These are phyloP conservation scores for Nematopogon swammerdamellus DNA, from an alignment of 2,888 invertebrate species.

Conservation along the genomic window DNA sequence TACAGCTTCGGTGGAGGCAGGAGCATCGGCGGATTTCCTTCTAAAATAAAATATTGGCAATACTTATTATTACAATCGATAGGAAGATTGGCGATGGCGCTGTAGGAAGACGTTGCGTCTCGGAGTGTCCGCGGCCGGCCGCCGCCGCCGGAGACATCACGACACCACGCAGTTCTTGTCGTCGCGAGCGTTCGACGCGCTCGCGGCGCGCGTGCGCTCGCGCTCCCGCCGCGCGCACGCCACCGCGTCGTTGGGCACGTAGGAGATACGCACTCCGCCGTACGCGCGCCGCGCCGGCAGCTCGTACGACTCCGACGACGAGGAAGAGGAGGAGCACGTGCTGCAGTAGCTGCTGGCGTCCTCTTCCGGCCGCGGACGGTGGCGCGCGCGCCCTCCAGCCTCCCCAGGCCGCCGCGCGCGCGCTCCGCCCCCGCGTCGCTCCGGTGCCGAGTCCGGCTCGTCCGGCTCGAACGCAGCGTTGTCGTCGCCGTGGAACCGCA, in stretches of 20 bases:
- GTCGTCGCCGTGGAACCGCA: constrained; percentile 45
- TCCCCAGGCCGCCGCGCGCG: constrained; percentile 24
- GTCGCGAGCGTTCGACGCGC: constrained; percentile 55
- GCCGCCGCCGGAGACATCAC: constrained; percentile 51
- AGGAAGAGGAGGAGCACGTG: constrained; percentile 88
- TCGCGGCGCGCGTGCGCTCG: constrained; percentile 55
- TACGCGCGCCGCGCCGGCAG: constrained; percentile 80
- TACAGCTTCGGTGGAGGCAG: neutral
- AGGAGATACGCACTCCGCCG: constrained; percentile 86
- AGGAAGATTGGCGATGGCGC: too few species aligned
- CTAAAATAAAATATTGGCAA: too few species aligned
- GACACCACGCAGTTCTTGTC: constrained; percentile 85
- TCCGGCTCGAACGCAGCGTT: constrained; percentile 47
- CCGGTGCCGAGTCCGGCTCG: constrained; percentile 20
- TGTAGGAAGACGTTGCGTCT: neutral
- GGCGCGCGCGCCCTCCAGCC: constrained; percentile 13
- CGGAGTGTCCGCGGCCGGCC: neutral
- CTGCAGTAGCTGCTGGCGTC: constrained; percentile 78
- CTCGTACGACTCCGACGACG: constrained; percentile 84
- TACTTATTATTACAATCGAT: neutral
- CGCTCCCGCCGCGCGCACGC: constrained; percentile 75
- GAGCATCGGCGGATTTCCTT: neutral
- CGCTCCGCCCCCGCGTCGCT: constrained; percentile 13
- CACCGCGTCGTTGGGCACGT: constrained; percentile 89
- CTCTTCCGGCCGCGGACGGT: constrained; percentile 36